Evolutionary conservation across 2,888 invertebrate genomes (phyloP).

Genomic region (Cryptosula pallasiana): DNA sequence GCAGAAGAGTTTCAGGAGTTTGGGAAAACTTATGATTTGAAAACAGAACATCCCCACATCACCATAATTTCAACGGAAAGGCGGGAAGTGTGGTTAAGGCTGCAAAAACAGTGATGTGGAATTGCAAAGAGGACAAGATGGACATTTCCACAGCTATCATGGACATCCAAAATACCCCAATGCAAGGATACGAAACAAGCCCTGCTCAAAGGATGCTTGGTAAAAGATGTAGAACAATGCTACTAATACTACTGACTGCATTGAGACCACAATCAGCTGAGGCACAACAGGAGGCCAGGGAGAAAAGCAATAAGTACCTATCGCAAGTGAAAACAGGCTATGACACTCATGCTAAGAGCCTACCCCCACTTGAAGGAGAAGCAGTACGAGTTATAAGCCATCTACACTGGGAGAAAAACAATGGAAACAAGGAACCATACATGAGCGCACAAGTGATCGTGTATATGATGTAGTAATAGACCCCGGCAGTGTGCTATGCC

Average conservation of each 20-base stretch:
- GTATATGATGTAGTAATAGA: neutral
- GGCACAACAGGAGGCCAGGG: neutral
- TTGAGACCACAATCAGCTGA: neutral
- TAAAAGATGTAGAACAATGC: neutral
- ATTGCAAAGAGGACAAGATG: neutral
- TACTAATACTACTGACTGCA: neutral
- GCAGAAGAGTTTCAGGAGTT: neutral
- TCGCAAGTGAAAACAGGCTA: neutral
- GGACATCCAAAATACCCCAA: neutral
- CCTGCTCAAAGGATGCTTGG: neutral
- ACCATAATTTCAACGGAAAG: neutral
- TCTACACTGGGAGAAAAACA: neutral
- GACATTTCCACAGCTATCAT: neutral
- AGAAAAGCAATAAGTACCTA: neutral
- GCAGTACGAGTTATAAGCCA: neutral
- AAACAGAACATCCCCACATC: neutral
- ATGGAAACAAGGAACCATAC: neutral
- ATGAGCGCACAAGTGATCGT: neutral
- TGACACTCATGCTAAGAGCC: neutral
- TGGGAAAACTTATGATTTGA: neutral
- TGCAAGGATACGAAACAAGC: neutral
- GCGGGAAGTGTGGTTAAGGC: neutral
- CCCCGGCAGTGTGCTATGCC: neutral
- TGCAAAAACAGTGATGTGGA: neutral
- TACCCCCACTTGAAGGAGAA: neutral